A percentile compares a stretch with the other conserved stretches of the same genome.
These are phyloP conservation scores for Istiophorus platypterus DNA, from an alignment of 2,113 vertebrate genomes.

Conservation along the genomic window DNA sequence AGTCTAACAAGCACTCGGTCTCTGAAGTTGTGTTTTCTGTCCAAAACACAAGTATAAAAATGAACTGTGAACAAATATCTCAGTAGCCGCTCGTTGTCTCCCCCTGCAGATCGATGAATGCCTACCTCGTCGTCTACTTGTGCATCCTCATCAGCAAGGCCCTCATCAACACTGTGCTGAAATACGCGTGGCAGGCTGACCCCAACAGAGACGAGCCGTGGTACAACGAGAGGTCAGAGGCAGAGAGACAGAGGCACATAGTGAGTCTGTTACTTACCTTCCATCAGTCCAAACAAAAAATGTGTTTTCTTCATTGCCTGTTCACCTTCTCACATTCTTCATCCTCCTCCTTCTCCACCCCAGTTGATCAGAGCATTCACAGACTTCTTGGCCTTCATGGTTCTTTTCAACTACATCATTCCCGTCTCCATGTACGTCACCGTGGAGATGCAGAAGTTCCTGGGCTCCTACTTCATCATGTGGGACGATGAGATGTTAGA, in stretches of 20 bases:
- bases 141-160: conserved; percentile 97
- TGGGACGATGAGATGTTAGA: conserved; percentile 99
- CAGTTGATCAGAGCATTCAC: conserved; percentile 94
- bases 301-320: neutral
- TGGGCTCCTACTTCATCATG: conserved; percentile 97
- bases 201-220: conserved; percentile 92
- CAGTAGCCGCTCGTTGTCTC: neutral
- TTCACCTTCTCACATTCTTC: neutral
- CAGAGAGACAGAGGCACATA: conserved; percentile 89
- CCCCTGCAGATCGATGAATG: conserved; percentile 93
- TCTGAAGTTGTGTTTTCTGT: neutral
- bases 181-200: conserved; percentile 95
- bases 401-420: conserved; percentile 99
- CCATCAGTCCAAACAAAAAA: neutral
- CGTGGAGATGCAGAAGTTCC: conserved; percentile 99
- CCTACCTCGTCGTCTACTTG: conserved; percentile 95
- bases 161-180: conserved; percentile 92
- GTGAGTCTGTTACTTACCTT: conserved; percentile 76
- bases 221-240: conserved; percentile 93
- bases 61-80: neutral
- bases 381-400: conserved; percentile 99
- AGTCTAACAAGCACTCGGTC: too few relatives aligned
- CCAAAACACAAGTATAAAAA: neutral
- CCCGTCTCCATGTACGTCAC: conserved; percentile 99
- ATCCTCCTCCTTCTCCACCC: conserved; percentile 10